phyloP scores from a whole-genome alignment of 2,888 invertebrate species.

The Lacanobia oleracea region DNA sequence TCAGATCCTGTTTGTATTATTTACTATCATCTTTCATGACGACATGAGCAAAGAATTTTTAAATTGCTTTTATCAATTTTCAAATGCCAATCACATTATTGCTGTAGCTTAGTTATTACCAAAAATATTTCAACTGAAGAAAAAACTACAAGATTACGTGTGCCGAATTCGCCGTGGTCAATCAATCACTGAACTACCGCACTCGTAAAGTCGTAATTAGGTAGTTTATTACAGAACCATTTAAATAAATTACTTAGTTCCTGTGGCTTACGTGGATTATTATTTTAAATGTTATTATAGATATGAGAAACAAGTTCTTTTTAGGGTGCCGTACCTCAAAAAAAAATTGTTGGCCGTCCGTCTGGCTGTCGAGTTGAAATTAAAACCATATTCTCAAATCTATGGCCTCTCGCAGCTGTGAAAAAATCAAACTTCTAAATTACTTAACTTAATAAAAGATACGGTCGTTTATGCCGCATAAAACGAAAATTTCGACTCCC shows the following conservation, averaged over 20 bases:
- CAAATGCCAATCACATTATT: constrained; percentile 47
- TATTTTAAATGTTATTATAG: constrained; percentile 35
- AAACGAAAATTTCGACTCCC: too few species aligned
- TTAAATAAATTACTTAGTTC: constrained; percentile 53
- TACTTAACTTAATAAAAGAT: too few species aligned
- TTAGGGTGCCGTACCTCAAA: too few species aligned
- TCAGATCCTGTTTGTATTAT: neutral
- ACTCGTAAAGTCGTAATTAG: constrained; percentile 51
- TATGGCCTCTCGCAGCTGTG: too few species aligned
- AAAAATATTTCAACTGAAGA: constrained; percentile 30
- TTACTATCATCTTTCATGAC: constrained; percentile 18
- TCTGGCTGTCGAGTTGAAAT: too few species aligned
- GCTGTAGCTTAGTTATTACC: constrained; percentile 28
- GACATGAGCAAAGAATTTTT: constrained; percentile 36
- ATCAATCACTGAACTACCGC: constrained; percentile 57
- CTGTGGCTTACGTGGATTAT: constrained; percentile 33
- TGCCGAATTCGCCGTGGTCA: constrained; percentile 47
- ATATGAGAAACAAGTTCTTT: neutral
- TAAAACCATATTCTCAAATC: too few species aligned
- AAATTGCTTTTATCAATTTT: constrained; percentile 42
- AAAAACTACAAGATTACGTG: constrained; percentile 39
- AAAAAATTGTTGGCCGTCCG: too few species aligned
- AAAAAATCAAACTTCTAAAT: too few species aligned
- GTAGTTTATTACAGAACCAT: constrained; percentile 46
- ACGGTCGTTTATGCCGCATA: too few species aligned